A percentile compares a stretch with the other conserved stretches of the same genome.
Evolutionary conservation across 2,888 invertebrate genomes (phyloP).

Genomic region (Calameuta pallipes): DNA sequence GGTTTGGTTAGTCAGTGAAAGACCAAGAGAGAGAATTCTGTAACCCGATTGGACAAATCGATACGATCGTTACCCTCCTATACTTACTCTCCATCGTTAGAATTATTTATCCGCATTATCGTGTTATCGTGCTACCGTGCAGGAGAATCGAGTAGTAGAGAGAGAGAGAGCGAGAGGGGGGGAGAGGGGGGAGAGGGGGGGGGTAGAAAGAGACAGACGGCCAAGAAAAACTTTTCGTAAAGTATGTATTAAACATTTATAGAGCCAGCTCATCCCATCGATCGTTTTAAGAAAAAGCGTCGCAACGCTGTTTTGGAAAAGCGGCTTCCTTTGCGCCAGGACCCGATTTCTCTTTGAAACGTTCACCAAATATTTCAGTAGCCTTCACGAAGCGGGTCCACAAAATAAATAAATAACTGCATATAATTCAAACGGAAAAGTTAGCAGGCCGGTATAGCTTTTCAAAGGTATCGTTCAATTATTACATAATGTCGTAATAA

Average conservation of each 20-base stretch:
- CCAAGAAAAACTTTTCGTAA: neutral
- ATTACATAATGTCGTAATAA: neutral
- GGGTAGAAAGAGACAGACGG: neutral
- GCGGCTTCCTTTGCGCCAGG: neutral
- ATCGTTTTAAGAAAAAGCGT: neutral
- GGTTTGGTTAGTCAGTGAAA: conserved; percentile 6
- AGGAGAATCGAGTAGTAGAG: conserved; percentile 2
- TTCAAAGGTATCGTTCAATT: conserved; percentile 20
- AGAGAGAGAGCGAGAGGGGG: conserved; percentile 4
- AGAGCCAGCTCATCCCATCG: neutral
- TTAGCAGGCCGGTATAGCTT: conserved; percentile 25
- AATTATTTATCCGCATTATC: neutral
- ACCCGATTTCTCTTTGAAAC: neutral
- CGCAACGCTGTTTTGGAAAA: neutral
- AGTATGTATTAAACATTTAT: neutral
- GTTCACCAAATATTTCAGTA: neutral
- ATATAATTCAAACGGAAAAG: neutral
- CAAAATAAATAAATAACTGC: neutral
- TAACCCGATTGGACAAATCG: neutral
- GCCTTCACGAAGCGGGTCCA: neutral
- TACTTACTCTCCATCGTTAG: neutral
- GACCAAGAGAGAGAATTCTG: neutral
- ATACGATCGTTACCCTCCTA: neutral
- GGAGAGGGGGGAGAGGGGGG: conserved; percentile 10
- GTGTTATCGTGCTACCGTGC: neutral